Conservation (phyloP, 1,140 invertebrate genomes). For the Thaumatotibia leucotreta region DNA sequence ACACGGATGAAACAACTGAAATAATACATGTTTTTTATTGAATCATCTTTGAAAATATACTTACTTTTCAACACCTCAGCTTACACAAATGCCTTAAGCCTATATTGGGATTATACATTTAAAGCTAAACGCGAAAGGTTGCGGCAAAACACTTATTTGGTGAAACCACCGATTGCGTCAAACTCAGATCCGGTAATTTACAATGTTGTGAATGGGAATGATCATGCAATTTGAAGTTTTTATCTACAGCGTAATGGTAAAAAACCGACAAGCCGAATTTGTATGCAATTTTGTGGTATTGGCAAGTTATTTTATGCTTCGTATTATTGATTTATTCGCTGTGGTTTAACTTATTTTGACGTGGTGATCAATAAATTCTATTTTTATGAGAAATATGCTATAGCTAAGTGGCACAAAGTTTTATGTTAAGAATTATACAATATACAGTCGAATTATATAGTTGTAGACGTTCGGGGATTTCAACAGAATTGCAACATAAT, state of each 20-base stretch:
- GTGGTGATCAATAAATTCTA: not conserved
- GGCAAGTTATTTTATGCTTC: not conserved
- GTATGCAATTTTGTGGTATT: not conserved
- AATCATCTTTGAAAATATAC: too few relatives aligned
- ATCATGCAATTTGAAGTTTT: not conserved
- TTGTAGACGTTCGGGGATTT: too few relatives aligned
- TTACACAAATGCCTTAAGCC: not conserved
- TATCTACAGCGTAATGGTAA: not conserved
- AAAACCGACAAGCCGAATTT: slow-evolving; percentile 1
- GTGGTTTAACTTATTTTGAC: not conserved
- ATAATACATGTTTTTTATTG: too few relatives aligned
- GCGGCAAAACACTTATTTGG: not conserved
- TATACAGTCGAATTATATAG: too few relatives aligned
- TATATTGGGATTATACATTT: not conserved
- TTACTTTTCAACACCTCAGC: too few relatives aligned
- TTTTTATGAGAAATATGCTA: not conserved
- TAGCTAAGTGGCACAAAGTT: too few relatives aligned
- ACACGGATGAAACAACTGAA: too few relatives aligned
- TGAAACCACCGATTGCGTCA: slow-evolving; percentile 10
- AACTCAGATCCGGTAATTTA: slow-evolving; percentile 12
- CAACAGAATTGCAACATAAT: too few relatives aligned
- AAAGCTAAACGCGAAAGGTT: not conserved
- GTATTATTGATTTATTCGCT: not conserved
- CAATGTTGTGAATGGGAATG: not conserved
- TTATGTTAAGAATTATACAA: too few relatives aligned